Conservation (phyloP, 2,797 vertebrate species). For the Sebastes iracundus region DNA sequence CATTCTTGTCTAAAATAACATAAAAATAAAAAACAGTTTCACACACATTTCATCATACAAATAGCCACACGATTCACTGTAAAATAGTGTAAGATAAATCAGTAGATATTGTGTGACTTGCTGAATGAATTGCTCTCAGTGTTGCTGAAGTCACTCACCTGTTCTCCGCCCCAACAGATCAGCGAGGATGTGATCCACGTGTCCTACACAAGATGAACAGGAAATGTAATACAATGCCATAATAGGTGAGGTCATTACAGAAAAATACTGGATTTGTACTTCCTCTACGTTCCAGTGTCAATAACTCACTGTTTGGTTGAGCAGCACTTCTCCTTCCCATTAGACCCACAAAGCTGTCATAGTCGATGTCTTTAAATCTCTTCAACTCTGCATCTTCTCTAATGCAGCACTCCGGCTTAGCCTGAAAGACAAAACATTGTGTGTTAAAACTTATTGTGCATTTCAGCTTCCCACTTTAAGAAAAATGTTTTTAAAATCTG, state of each 20-base stretch:
- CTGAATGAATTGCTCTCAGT: not conserved
- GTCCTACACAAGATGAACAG: constrained; percentile 48
- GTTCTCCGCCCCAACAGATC: constrained; percentile 55
- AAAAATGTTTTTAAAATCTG: not conserved
- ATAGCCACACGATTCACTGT: not conserved
- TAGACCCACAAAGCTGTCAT: constrained; percentile 76
- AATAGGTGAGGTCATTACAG: not conserved
- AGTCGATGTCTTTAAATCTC: constrained; percentile 58
- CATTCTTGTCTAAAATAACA: no score
- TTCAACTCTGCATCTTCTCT: constrained; percentile 31
- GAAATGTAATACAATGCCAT: not conserved
- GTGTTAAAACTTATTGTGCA: not conserved
- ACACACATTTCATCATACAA: not conserved
- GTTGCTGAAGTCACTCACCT: constrained; percentile 44
- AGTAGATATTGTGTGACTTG: not conserved
- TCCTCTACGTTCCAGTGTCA: constrained; percentile 1
- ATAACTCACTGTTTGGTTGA: constrained; percentile 31
- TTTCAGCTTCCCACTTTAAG: not conserved
- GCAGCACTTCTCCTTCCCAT: constrained; percentile 73
- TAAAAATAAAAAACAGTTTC: no score
- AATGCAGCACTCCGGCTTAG: not conserved
- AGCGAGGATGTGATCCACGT: constrained; percentile 52
- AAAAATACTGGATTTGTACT: constrained; percentile 15
- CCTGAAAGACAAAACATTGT: constrained; percentile 10
- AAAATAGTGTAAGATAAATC: not conserved